Evolutionary conservation across 2,888 invertebrate genomes (phyloP).

Genomic region (Lasioglossum lativentre): DNA sequence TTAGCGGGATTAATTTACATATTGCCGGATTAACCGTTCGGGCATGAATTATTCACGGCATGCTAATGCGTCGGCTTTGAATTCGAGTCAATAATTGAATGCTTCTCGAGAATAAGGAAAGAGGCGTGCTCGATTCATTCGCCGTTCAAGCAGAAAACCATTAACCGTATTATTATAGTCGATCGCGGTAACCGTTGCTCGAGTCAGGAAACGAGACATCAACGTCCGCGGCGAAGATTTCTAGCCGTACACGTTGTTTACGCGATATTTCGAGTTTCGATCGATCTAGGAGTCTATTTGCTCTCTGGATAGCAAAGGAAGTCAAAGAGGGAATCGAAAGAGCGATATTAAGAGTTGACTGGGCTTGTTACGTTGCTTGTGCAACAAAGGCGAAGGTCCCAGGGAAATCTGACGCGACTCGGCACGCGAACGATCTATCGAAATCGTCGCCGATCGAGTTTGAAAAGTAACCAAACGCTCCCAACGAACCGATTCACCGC

Average conservation of each 20-base stretch:
- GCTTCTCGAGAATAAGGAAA: slow-evolving; percentile 61
- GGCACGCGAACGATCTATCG: neutral
- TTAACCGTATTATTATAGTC: slow-evolving; percentile 48
- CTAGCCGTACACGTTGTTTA: neutral
- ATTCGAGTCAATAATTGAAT: slow-evolving; percentile 76
- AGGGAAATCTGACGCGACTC: too few relatives aligned
- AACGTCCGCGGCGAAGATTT: neutral
- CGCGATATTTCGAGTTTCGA: neutral
- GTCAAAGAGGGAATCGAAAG: too few relatives aligned
- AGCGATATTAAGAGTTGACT: too few relatives aligned
- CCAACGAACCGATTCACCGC: neutral
- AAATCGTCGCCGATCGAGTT: neutral
- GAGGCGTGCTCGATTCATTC: slow-evolving; percentile 34
- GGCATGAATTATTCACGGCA: slow-evolving; percentile 82
- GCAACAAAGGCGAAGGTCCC: too few relatives aligned
- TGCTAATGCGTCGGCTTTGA: slow-evolving; percentile 77
- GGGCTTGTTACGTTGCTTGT: too few relatives aligned
- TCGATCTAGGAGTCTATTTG: neutral
- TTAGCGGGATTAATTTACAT: slow-evolving; percentile 83
- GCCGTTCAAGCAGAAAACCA: slow-evolving; percentile 17
- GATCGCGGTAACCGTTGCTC: slow-evolving; percentile 2
- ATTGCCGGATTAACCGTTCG: slow-evolving; percentile 81
- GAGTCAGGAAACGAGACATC: neutral
- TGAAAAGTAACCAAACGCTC: neutral
- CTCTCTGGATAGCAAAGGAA: neutral